Conservation (phyloP, 2,113 vertebrate genomes). For the Mobula hypostoma region DNA sequence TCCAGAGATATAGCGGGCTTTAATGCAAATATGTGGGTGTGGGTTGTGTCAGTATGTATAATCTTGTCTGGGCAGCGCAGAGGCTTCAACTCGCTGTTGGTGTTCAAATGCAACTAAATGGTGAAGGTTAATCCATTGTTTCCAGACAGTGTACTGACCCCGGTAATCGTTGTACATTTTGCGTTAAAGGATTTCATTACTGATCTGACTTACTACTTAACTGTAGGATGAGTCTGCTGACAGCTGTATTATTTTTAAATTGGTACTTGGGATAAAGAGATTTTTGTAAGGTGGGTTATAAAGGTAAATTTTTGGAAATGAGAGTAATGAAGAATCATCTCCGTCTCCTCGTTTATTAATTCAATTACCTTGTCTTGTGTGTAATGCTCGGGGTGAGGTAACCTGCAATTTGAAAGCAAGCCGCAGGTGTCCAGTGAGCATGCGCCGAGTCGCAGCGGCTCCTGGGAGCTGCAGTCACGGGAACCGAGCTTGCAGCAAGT, state of each 20-base stretch:
- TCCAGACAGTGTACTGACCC: too few relatives aligned
- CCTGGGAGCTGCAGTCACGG: not conserved
- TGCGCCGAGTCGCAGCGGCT: not conserved
- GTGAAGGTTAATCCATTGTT: too few relatives aligned
- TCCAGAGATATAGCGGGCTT: not conserved
- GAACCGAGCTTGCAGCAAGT: too few relatives aligned
- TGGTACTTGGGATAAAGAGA: not conserved
- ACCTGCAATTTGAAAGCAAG: not conserved
- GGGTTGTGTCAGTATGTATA: not conserved
- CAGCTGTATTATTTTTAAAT: not conserved
- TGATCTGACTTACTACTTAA: not conserved
- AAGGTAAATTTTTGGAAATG: not conserved
- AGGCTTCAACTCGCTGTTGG: not conserved
- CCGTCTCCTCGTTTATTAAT: not conserved
- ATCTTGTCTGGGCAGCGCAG: not conserved
- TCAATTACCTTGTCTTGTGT: not conserved
- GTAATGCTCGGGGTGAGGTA: slow-evolving; percentile 17
- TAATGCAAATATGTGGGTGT: not conserved
- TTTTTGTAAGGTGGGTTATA: too few relatives aligned
- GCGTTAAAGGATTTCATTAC: not conserved
- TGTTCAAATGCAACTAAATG: not conserved
- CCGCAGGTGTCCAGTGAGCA: not conserved
- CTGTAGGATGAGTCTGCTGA: not conserved
- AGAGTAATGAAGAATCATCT: not conserved
- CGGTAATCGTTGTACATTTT: not conserved